Percentiles rank a stretch among this genome's conserved stretches.
Evolutionary conservation across 2,888 invertebrate species (phyloP).

Genomic region (Lasius fuliginosus): DNA sequence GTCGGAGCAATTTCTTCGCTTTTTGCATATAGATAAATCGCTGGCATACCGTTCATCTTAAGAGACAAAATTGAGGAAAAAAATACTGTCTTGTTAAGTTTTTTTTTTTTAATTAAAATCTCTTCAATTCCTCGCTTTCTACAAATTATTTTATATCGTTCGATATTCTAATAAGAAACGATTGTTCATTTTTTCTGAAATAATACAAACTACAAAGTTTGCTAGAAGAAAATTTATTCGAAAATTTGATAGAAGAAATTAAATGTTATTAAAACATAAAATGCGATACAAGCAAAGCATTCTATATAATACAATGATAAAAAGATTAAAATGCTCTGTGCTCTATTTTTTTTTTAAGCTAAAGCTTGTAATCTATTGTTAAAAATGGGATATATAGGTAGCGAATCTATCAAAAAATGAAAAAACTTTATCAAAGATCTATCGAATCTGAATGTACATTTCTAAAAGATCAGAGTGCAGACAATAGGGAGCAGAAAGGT

Average conservation of each 20-base stretch:
- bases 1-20: constrained; percentile 12
- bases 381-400: not conserved
- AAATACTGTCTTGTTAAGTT: not conserved
- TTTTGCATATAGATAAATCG: not conserved
- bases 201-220: not conserved
- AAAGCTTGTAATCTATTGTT: not conserved
- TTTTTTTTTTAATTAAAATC: not conserved
- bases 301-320: not conserved
- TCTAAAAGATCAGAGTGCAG: not conserved
- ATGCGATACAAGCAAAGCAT: not conserved
- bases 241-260: not conserved
- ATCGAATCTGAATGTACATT: not conserved
- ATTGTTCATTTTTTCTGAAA: not conserved
- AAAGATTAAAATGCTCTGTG: not conserved
- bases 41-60: not conserved
- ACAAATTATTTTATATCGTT: constrained; percentile 9
- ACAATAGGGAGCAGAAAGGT: not conserved
- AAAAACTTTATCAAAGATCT: not conserved
- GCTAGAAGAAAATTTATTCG: not conserved
- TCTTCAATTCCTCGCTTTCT: not conserved
- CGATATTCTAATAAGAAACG: not conserved
- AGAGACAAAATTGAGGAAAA: not conserved
- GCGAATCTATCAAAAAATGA: not conserved
- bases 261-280: not conserved
- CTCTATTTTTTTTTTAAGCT: not conserved